phyloP scores from a whole-genome alignment of 2,797 vertebrate genomes.

The Pangasius macronema region DNA sequence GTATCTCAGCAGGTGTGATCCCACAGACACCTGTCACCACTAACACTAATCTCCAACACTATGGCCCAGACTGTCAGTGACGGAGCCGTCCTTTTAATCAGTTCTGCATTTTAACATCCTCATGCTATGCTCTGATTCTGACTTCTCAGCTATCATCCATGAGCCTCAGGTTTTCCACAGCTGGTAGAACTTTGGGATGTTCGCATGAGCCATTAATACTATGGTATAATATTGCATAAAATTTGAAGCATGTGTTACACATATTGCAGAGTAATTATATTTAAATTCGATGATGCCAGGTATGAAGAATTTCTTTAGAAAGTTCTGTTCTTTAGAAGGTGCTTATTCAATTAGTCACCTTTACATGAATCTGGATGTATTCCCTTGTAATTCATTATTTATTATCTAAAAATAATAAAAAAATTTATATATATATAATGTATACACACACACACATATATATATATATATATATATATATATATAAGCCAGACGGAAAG shows the following conservation, averaged over 20 bases:
- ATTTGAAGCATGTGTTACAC: background rate
- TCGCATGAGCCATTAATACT: background rate
- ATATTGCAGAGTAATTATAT: background rate
- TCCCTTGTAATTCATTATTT: background rate
- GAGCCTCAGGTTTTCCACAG: background rate
- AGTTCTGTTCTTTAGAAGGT: background rate
- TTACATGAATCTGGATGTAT: background rate
- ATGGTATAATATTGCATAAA: background rate
- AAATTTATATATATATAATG: too few relatives aligned
- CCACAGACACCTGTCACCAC: conserved; percentile 58
- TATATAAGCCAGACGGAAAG: background rate
- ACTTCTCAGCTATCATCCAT: background rate
- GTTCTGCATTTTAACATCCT: conserved; percentile 33
- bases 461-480: too few relatives aligned
- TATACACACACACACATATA: too few relatives aligned
- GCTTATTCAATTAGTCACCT: background rate
- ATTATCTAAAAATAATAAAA: background rate
- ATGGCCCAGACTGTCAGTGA: conserved; percentile 8
- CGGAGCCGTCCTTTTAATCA: background rate
- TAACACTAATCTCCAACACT: conserved; percentile 42
- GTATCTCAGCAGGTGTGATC: conserved; percentile 53
- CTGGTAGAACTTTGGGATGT: background rate
- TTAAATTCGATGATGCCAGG: background rate
- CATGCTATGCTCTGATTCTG: background rate
- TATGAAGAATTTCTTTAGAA: background rate